Evolutionary conservation across 2,888 invertebrate genomes (phyloP), one percentile per base, ranked within the genome.

Genomic region (Cryptus viduatorius): DNA sequence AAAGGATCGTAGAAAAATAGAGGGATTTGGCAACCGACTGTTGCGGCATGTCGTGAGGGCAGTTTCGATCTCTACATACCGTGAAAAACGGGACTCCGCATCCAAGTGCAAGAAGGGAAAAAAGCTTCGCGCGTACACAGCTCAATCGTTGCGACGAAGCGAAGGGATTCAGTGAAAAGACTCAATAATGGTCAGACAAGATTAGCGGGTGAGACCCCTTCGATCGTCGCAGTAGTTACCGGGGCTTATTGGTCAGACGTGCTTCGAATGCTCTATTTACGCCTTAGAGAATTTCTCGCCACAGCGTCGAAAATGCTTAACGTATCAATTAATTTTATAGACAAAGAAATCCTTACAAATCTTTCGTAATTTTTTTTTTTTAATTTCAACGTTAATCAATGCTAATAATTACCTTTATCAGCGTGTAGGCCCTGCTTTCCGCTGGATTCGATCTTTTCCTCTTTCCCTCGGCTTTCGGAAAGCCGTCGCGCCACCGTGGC

Each of bases 361-460:
- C 37, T 5, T 7, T 37, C 37, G 3, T 37, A 37, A 37, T 37
- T 37, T 4, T 37, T 37, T 37, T 37, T 4, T 37, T 37, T 8
- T 7, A 37, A 37, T 0, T 37, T 37, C 37, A 37, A 37, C 37
- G 4, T 7, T 1, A 1, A 37, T 37, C 37, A 37, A 2, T 37
- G 5, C 37, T 5, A 7, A 37, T 37, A 37, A 37, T 89, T 85
- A 92, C 94, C 90, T 93, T 94, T 83, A 94, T 92, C 83, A 93
- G 90, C n/a, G 92, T 91, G 86, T 94, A 94, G 65, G 94, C 94
- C 85, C 90, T 89, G 89, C 94, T 94, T 81, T 94, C 93, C 67
- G 90, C 92, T 46, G 90, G 88, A 73, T 89, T 90, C 79, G 92
- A 89, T 69, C 90, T 87, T 81, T 89, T 90, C 76, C 85, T 86